Evolutionary conservation across 2,888 invertebrate species (phyloP).

Genomic region (Agonopterix alstromeriana): DNA sequence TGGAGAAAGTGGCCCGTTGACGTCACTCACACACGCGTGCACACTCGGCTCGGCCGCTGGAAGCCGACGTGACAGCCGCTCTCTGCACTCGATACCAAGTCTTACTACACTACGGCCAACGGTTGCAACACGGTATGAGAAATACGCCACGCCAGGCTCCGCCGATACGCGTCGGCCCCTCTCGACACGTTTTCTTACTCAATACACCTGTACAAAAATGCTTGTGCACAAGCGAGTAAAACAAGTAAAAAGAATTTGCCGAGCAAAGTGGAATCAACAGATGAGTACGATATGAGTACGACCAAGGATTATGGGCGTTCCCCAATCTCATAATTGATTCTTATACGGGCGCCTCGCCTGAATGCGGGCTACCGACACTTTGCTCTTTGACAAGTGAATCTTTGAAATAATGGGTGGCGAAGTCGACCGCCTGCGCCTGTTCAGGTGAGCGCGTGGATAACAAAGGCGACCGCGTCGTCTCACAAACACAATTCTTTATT

Average conservation of each 20-base stretch:
- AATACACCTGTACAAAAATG: constrained; percentile 34
- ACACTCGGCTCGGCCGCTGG: constrained; percentile 45
- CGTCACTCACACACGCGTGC: constrained; percentile 71
- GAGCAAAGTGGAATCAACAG: constrained; percentile 9
- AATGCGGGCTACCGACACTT: constrained; percentile 47
- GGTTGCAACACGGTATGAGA: constrained; percentile 67
- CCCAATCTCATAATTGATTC: constrained; percentile 44
- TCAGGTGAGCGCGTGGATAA: constrained; percentile 37
- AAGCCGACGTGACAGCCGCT: constrained; percentile 36
- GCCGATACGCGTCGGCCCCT: constrained; percentile 62
- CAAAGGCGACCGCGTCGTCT: constrained; percentile 34
- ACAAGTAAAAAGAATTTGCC: constrained; percentile 1
- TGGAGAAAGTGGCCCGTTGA: constrained; percentile 74
- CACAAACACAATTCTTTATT: constrained; percentile 46
- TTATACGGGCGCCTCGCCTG: constrained; percentile 41
- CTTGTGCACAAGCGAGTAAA: constrained; percentile 2
- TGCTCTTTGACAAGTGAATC: constrained; percentile 14
- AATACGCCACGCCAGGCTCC: constrained; percentile 48
- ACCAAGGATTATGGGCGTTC: constrained; percentile 37
- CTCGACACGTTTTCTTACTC: constrained; percentile 71
- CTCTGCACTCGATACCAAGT: constrained; percentile 52
- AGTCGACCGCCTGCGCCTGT: constrained; percentile 52
- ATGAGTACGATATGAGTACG: constrained; percentile 14
- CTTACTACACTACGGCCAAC: constrained; percentile 58
- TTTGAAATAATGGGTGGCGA: constrained; percentile 26